Evolutionary conservation across 2,888 invertebrate species (phyloP).

Genomic region (Chromoteleia sp.): DNA sequence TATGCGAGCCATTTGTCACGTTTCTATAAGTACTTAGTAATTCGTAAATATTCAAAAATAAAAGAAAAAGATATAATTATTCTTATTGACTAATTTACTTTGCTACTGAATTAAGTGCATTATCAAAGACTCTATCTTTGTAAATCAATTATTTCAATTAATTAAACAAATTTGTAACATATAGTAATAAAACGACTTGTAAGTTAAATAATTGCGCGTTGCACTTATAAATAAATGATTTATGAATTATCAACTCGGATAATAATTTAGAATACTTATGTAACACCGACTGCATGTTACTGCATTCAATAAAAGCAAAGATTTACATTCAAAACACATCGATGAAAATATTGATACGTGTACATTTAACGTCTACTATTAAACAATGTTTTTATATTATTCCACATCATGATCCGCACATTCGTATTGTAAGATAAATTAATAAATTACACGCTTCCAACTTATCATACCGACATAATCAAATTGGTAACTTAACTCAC

Average conservation of each 20-base stretch:
- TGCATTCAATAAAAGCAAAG: constrained; percentile 13
- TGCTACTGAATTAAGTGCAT: no score
- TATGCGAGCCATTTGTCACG: no score
- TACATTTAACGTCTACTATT: constrained; percentile 18
- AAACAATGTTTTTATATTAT: constrained; percentile 26
- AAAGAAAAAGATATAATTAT: no score
- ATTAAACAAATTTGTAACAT: no score
- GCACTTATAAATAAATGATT: constrained; percentile 1
- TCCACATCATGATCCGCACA: constrained; percentile 37
- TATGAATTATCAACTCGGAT: constrained; percentile 6
- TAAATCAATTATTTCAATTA: no score
- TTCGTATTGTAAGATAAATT: constrained; percentile 51
- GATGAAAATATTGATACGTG: constrained; percentile 13
- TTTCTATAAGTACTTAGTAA: no score
- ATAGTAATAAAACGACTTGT: no score
- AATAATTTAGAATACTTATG: constrained; percentile 6
- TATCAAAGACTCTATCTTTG: no score
- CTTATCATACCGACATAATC: constrained; percentile 63
- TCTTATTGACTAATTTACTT: no score
- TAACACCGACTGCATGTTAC: constrained; percentile 11
- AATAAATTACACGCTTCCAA: constrained; percentile 64
- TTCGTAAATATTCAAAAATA: no score
- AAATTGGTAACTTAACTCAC: constrained; percentile 63
- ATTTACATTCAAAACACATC: constrained; percentile 17
- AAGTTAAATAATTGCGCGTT: not conserved